Conservation (phyloP, 2,113 vertebrate genomes). For the Eira barbara region DNA sequence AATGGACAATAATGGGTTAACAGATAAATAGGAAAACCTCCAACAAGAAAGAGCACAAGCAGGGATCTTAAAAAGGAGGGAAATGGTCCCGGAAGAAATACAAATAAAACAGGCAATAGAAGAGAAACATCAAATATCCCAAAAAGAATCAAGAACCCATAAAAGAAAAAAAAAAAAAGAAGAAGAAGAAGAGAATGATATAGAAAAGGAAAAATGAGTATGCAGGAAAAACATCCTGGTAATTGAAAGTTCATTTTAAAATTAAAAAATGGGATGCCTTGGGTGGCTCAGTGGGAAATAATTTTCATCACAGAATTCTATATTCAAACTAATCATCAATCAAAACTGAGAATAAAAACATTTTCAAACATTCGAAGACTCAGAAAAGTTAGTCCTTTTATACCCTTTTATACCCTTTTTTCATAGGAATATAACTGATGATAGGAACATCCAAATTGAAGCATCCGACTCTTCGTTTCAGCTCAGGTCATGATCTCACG, state of each 20-base stretch:
- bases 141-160: not conserved
- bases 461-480: not conserved
- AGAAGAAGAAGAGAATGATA: not conserved
- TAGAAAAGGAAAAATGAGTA: not conserved
- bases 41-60: not conserved
- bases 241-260: not conserved
- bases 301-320: not conserved
- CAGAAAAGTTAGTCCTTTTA: not conserved
- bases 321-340: not conserved
- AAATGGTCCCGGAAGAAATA: not conserved
- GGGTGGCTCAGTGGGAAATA: not conserved
- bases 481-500: not conserved
- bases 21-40: not conserved
- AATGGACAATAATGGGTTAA: not conserved
- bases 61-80: not conserved
- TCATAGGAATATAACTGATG: not conserved
- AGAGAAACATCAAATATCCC: not conserved
- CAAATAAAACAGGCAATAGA: not conserved
- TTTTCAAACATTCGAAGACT: not conserved
- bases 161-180: not conserved
- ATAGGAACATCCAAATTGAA: not conserved
- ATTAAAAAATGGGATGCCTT: not conserved
- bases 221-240: not conserved
- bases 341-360: not conserved
- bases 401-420: not conserved